Conservation (phyloP, 2,888 invertebrate genomes). For the Eilema griseolum region DNA sequence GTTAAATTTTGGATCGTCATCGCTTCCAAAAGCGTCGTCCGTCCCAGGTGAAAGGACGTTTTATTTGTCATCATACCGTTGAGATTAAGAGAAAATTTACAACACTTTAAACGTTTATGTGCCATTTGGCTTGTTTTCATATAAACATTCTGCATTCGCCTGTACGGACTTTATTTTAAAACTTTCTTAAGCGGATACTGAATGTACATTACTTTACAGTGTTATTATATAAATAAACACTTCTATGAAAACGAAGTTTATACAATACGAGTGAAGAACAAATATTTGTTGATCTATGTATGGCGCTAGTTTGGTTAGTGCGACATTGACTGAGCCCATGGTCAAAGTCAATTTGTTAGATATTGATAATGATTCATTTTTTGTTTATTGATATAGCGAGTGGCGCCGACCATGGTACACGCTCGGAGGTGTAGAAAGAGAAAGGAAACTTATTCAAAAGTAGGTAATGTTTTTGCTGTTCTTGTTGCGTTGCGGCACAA, state of each 20-base stretch:
- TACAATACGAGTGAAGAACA: constrained; percentile 22
- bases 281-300: constrained; percentile 32
- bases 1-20: constrained; percentile 21
- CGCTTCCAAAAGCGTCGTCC: constrained; percentile 51
- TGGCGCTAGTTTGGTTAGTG: constrained; percentile 43
- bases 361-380: constrained; percentile 60
- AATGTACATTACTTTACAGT: constrained; percentile 23
- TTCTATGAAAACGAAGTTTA: constrained; percentile 7
- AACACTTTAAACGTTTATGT: constrained; percentile 76
- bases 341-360: constrained; percentile 63
- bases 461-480: constrained; percentile 86
- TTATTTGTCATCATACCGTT: constrained; percentile 71
- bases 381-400: constrained; percentile 71
- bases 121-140: constrained; percentile 75
- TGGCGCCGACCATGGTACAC: constrained; percentile 73
- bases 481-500: constrained; percentile 69
- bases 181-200: constrained; percentile 49
- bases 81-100: constrained; percentile 75
- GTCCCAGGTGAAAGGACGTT: constrained; percentile 75
- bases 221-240: constrained; percentile 22
- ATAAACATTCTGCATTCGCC: constrained; percentile 65
- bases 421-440: constrained; percentile 84
- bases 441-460: constrained; percentile 86
- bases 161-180: constrained; percentile 66
- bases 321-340: constrained; percentile 59